Percentiles rank a stretch among this genome's conserved stretches.
Conservation (phyloP, 2,888 invertebrate genomes). For the Hemaris fuciformis region DNA sequence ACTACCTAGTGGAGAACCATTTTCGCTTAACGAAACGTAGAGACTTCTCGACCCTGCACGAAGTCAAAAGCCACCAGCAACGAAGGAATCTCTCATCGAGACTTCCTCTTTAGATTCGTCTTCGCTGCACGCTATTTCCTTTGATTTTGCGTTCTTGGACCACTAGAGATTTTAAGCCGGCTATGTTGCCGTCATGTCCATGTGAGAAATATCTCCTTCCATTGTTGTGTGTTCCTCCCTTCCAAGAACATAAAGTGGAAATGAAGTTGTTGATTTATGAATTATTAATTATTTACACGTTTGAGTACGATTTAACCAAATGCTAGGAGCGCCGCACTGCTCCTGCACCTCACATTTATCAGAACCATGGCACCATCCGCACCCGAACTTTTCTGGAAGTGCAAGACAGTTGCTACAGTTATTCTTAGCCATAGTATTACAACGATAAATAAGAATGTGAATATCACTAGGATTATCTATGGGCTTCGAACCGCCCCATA, state of each 20-base stretch:
- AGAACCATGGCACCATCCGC: no score
- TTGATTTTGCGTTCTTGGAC: conserved; percentile 92
- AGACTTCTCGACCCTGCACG: conserved; percentile 92
- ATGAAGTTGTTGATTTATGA: conserved; percentile 93
- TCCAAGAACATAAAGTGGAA: conserved; percentile 95
- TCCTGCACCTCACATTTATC: no score
- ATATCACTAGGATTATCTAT: conserved; percentile 98
- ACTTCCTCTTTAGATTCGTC: conserved; percentile 92
- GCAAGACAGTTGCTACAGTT: conserved; percentile 98
- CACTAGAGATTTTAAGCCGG: conserved; percentile 95
- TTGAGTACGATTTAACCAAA: conserved; percentile 94
- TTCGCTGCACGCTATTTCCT: conserved; percentile 94
- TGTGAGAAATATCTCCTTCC: conserved; percentile 94
- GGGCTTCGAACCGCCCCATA: conserved; percentile 97
- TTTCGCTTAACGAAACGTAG: conserved; percentile 95
- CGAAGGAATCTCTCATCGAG: conserved; percentile 91
- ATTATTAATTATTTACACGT: conserved; percentile 98
- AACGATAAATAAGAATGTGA: conserved; percentile 96
- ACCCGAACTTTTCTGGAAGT: no score
- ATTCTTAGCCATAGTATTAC: conserved; percentile 97
- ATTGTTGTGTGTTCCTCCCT: conserved; percentile 98
- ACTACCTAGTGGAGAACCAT: conserved; percentile 94
- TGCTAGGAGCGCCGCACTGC: conserved; percentile 86
- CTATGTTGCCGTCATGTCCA: conserved; percentile 95
- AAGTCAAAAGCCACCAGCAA: conserved; percentile 95